These are phyloP conservation scores for Trigoniulus corallinus DNA, from an alignment of 1,140 invertebrate genomes.

Conservation along the genomic window DNA sequence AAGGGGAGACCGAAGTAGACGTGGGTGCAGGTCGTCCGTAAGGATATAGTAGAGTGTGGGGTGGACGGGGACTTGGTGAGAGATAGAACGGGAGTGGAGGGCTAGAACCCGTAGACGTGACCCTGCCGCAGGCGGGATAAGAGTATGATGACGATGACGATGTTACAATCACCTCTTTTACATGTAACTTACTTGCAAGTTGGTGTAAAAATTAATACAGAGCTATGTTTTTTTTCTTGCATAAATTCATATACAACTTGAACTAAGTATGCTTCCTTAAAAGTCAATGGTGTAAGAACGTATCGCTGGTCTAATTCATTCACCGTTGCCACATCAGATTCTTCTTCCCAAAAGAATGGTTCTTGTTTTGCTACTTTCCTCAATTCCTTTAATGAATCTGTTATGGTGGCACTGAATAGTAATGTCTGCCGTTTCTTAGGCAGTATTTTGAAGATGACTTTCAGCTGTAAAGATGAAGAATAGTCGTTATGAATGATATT, in stretches of 20 bases:
- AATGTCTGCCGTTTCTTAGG: conserved; percentile 67
- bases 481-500: neutral
- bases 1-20: no score
- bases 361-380: conserved; percentile 43
- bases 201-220: conserved; percentile 82
- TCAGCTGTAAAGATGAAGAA: conserved; percentile 28
- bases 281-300: conserved; percentile 69
- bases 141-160: no score
- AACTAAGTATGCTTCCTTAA: conserved; percentile 85
- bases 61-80: no score
- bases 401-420: conserved; percentile 93
- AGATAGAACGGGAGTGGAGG: no score
- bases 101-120: no score
- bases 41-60: no score
- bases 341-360: conserved; percentile 45
- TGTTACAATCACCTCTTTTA: neutral
- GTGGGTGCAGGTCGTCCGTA: no score
- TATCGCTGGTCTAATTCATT: conserved; percentile 75
- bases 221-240: conserved; percentile 48
- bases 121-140: no score
- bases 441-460: conserved; percentile 61
- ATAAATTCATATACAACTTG: conserved; percentile 66
- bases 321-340: conserved; percentile 58
- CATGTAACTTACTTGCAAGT: conserved; percentile 65
- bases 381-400: conserved; percentile 57